Evolutionary conservation across 2,113 vertebrate species (phyloP).

Genomic region (Heterochromis multidens): DNA sequence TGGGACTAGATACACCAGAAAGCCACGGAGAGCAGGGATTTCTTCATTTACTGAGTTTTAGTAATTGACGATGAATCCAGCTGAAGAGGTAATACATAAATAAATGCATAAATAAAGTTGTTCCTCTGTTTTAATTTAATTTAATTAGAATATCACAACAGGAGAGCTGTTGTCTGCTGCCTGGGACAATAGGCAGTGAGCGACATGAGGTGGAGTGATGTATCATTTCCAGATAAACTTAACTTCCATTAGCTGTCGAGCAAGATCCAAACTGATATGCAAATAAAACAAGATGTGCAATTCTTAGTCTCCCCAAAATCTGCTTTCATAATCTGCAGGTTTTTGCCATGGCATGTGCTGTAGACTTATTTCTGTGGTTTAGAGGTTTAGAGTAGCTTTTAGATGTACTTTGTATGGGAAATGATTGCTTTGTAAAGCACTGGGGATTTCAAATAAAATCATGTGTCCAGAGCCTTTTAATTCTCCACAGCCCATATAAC

Average conservation of each 20-base stretch:
- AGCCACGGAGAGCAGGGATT: conserved; percentile 9
- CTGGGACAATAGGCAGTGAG: conserved; percentile 27
- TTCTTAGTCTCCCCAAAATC: neutral
- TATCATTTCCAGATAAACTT: conserved; percentile 59
- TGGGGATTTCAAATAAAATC: neutral
- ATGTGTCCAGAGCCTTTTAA: conserved; percentile 12
- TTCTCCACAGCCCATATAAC: conserved; percentile 56
- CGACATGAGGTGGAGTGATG: conserved; percentile 49
- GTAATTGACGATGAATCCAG: neutral
- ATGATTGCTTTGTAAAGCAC: conserved; percentile 16
- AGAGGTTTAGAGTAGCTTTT: neutral
- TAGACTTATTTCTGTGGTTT: neutral
- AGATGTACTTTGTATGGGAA: neutral
- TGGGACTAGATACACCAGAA: conserved; percentile 44
- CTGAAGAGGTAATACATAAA: neutral
- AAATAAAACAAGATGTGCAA: neutral
- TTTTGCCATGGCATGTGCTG: neutral
- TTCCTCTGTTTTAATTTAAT: neutral
- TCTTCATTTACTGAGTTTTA: neutral
- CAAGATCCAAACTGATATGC: conserved; percentile 58
- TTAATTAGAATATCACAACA: neutral
- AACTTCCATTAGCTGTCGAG: conserved; percentile 47
- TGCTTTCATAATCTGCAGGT: neutral
- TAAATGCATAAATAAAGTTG: neutral
- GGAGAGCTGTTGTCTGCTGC: neutral